A percentile compares a stretch with the other conserved stretches of the same genome.
phyloP scores from a whole-genome alignment of 2,113 vertebrate genomes.

The Nycticorax nycticorax region DNA sequence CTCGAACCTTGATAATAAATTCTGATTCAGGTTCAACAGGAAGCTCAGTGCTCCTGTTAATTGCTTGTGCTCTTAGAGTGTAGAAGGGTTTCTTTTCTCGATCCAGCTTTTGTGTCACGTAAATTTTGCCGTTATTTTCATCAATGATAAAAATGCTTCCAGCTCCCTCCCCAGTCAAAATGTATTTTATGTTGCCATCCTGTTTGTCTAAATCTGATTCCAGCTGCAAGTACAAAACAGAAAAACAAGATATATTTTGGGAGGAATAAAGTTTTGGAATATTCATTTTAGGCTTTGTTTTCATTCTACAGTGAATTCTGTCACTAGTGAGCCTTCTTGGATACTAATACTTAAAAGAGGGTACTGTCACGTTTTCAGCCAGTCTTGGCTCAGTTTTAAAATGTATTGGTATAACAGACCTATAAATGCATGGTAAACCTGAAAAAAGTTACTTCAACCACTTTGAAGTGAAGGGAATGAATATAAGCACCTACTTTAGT shows the following conservation, averaged over 20 bases:
- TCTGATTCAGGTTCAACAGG: conserved; percentile 88
- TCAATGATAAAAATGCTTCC: conserved; percentile 83
- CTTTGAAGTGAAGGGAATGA: not conserved
- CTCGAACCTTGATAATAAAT: conserved; percentile 90
- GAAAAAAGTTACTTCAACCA: not conserved
- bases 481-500: not conserved
- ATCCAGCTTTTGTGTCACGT: conserved; percentile 80
- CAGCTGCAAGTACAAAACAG: conserved; percentile 73
- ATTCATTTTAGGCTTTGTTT: not conserved
- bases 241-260: not conserved
- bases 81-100: conserved; percentile 88
- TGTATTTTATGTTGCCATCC: conserved; percentile 79
- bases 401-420: not conserved
- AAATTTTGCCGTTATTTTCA: conserved; percentile 80
- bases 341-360: not conserved
- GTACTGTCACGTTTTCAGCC: not conserved
- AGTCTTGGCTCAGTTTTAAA: not conserved
- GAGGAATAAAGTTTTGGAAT: not conserved
- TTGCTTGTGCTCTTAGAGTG: conserved; percentile 82
- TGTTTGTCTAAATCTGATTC: conserved; percentile 85
- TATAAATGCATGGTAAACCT: not conserved
- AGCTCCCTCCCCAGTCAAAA: conserved; percentile 85
- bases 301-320: not conserved
- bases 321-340: not conserved
- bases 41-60: conserved; percentile 75